Conservation (phyloP, 2,113 vertebrate species). For the Bungarus multicinctus region DNA sequence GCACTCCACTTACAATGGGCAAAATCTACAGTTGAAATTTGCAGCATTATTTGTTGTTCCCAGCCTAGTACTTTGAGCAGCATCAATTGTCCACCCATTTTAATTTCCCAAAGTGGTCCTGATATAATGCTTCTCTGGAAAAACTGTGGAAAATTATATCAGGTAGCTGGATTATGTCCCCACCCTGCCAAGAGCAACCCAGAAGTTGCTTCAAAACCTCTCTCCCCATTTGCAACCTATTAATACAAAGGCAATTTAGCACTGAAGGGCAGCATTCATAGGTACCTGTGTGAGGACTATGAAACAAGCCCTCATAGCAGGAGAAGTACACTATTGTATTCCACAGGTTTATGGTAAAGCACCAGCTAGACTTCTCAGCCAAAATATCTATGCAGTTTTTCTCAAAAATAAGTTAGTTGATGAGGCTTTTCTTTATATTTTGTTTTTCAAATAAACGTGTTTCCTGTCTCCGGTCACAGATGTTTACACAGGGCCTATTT, state of each 20-base stretch:
- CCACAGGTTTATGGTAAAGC: background rate
- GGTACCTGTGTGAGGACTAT: background rate
- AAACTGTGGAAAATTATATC: background rate
- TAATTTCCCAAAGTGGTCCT: background rate
- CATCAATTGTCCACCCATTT: background rate
- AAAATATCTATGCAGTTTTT: background rate
- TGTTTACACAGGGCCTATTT: constrained; percentile 51
- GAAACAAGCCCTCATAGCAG: background rate
- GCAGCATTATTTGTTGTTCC: background rate
- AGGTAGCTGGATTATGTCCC: background rate
- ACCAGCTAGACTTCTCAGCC: background rate
- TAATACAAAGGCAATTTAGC: background rate
- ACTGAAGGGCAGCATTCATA: background rate
- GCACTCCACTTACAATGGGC: background rate
- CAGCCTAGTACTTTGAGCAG: background rate
- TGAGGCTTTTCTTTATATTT: constrained; percentile 20
- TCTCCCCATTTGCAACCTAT: background rate
- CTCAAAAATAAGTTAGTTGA: constrained; percentile 9
- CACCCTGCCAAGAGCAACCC: no score
- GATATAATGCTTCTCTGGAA: background rate
- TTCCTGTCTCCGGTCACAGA: constrained; percentile 35
- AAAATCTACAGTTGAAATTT: background rate
- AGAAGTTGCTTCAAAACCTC: background rate
- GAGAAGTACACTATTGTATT: background rate
- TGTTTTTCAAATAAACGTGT: constrained; percentile 50